Evolutionary conservation across 35 echinoderm and acorn worm species (phyloP), one percentile per base, ranked within the genome.

Genomic region (Ptychodera flava): DNA sequence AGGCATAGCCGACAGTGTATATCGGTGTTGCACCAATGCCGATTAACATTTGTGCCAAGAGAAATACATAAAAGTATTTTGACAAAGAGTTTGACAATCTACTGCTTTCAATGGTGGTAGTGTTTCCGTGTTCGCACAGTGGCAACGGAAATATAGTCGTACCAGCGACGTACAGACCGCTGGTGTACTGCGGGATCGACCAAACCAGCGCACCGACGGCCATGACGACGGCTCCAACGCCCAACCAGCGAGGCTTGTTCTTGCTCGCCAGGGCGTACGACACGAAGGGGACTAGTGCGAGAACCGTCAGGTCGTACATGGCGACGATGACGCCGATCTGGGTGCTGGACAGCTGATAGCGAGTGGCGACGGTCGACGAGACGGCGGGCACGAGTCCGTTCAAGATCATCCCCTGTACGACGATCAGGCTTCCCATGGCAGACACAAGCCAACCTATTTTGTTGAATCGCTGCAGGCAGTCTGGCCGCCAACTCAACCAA

Each of bases 381-480:
- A 83, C 81, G 27, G 90, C 86, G 36, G 83, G 82, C 32, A 91
- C 85, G 28, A 93, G 88, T 22, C 94, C 94, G 36, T n/a, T n/a
- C 80, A 92, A 85, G 31, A 91, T 90, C 88, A 97, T 97, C 36
- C 91, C 89, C 78, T 97, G 94, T 1, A 83, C 84, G 29, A 90
- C 77, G 0, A 34, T 81, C 27, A 92, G 90, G 64, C 88, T 36
- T 33, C 89, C 35, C 1, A 86, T 1, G 6, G 45, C 22, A 64
- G 6, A 6, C 6, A 64, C 45, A 6, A 64, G 45, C 45, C 45
- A 64, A 64, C 45, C 22, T 64, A 64, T 64, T 64, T 6, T 12
- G 22, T 64, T 64, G 22, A 64, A 64, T 22, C 45, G 22, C 22
- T 64, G 45, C 45, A 64, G 22, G 22, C 6, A 64, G 6, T 64